phyloP scores from a whole-genome alignment of 64 coral and sea anemone genomes.

The Orbicella faveolata region DNA sequence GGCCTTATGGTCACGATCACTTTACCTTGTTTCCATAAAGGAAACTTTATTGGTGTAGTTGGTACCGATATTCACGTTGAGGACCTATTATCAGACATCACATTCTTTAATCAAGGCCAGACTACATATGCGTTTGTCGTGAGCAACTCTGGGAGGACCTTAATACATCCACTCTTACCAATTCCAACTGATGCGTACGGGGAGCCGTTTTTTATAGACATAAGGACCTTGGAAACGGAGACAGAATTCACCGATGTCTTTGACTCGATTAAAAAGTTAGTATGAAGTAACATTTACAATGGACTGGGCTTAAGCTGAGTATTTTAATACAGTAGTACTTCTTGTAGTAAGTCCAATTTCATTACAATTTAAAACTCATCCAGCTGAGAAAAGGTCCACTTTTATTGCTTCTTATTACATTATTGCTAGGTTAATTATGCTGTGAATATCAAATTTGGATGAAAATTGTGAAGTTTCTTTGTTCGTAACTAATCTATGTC shows the following conservation, averaged over 20 bases:
- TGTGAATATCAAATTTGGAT: no score
- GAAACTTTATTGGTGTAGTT: slow-evolving; percentile 56
- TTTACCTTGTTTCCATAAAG: slow-evolving; percentile 56
- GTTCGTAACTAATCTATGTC: no score
- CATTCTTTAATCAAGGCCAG: slow-evolving; percentile 68
- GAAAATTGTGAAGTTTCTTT: no score
- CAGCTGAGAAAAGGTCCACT: no score
- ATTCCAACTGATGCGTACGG: slow-evolving; percentile 30
- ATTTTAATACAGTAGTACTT: no score
- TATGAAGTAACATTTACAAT: not conserved
- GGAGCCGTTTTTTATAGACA: slow-evolving; percentile 65
- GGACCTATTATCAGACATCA: slow-evolving; percentile 51
- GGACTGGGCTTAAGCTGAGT: no score
- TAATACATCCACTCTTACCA: slow-evolving; percentile 70
- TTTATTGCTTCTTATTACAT: no score
- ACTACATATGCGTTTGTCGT: slow-evolving; percentile 53
- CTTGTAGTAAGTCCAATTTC: no score
- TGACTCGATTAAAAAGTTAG: slow-evolving; percentile 10
- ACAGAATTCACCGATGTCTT: slow-evolving; percentile 20
- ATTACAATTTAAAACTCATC: no score
- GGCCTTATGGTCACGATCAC: slow-evolving; percentile 41
- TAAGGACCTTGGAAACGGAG: slow-evolving; percentile 54
- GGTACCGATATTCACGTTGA: slow-evolving; percentile 55
- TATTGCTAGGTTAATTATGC: no score
- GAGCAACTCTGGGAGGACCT: slow-evolving; percentile 41